These are phyloP conservation scores for Psilopsiagon aymara DNA, from an alignment of 2,113 vertebrate species.

Conservation along the genomic window DNA sequence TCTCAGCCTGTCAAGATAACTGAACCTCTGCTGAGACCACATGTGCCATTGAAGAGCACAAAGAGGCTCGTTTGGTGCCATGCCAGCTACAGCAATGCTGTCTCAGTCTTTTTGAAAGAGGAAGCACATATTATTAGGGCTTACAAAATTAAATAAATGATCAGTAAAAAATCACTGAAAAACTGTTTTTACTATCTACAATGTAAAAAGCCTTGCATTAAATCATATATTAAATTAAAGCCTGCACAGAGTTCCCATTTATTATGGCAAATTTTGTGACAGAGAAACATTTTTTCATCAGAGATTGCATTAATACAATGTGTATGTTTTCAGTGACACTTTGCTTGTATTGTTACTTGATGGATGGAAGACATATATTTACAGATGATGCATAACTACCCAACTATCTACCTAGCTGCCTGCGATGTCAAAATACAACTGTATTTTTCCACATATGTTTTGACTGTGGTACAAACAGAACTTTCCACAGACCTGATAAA, in stretches of 20 bases:
- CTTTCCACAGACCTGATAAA: neutral
- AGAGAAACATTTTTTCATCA: constrained; percentile 20
- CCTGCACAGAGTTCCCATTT: neutral
- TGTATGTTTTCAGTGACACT: constrained; percentile 32
- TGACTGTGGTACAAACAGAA: neutral
- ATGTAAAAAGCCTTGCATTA: neutral
- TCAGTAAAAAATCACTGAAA: constrained; percentile 1
- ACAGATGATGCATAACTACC: neutral
- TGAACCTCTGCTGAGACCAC: neutral
- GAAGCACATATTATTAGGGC: neutral
- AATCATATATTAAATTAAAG: constrained; percentile 18
- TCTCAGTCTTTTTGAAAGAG: neutral
- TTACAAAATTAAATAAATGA: neutral
- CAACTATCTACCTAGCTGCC: constrained; percentile 6
- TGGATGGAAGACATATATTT: constrained; percentile 35
- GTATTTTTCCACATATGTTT: neutral
- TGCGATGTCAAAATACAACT: neutral
- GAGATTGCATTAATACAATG: neutral
- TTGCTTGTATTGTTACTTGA: neutral
- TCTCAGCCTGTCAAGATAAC: neutral
- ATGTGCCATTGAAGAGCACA: neutral
- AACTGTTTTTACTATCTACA: neutral
- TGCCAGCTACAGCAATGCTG: neutral
- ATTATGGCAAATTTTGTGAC: constrained; percentile 10
- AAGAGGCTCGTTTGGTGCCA: neutral